phyloP scores from a whole-genome alignment of 2,888 invertebrate genomes.

The Drosophila stalkeri region DNA sequence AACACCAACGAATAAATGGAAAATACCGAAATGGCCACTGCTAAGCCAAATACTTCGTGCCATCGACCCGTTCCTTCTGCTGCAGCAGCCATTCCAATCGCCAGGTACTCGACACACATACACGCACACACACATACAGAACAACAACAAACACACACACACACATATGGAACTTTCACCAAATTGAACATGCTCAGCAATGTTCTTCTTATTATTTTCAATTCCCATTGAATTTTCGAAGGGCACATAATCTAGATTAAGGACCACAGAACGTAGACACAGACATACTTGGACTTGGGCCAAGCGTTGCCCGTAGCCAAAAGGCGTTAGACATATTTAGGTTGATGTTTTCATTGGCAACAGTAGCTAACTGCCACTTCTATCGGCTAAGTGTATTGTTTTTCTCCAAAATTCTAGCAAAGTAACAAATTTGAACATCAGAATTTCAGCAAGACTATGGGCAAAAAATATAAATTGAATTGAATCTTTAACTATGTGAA shows the following conservation, averaged over 20 bases:
- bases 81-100: slow-evolving; percentile 33
- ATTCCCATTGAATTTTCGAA: slow-evolving; percentile 64
- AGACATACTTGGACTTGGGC: slow-evolving; percentile 57
- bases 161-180: slow-evolving; percentile 36
- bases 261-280: slow-evolving; percentile 40
- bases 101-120: slow-evolving; percentile 52
- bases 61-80: not conserved
- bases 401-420: slow-evolving; percentile 27
- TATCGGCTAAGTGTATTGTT: slow-evolving; percentile 60
- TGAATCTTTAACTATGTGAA: not conserved
- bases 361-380: slow-evolving; percentile 32
- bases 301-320: slow-evolving; percentile 56
- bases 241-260: slow-evolving; percentile 70
- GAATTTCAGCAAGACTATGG: slow-evolving; percentile 16
- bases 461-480: not conserved
- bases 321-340: slow-evolving; percentile 64
- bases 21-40: slow-evolving; percentile 64
- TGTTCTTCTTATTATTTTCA: slow-evolving; percentile 66
- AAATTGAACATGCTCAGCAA: slow-evolving; percentile 57
- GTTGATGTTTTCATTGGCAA: slow-evolving; percentile 71
- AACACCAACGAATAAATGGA: slow-evolving; percentile 64
- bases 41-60: slow-evolving; percentile 54
- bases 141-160: slow-evolving; percentile 16
- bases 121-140: slow-evolving; percentile 21
- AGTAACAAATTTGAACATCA: slow-evolving; percentile 26